Evolutionary conservation across 2,888 invertebrate genomes (phyloP), one percentile per base, ranked within the genome.

Genomic region (Agonopterix alstromeriana): DNA sequence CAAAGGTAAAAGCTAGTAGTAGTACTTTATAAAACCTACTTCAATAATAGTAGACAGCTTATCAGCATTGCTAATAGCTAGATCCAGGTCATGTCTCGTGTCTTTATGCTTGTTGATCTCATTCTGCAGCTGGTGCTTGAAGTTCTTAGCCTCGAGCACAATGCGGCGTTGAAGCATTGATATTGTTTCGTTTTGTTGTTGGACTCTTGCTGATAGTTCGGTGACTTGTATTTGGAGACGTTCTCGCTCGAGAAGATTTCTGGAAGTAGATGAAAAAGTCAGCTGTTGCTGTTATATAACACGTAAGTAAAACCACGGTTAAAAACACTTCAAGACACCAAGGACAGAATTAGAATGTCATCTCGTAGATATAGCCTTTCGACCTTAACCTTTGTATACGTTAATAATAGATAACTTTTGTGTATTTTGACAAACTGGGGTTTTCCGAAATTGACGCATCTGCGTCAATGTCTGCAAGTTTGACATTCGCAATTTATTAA

Each of bases 41-140:
- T 92, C 92, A 57, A 91, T 79, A 43, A 92, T 82, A 55, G 89
- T 87, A 48, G 91, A 91, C 1, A 93, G 71, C 56, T 88, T 90
- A 55, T 91, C 91, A 47, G 93, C 90, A 68, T 93, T 93, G 8
- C 70, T 84, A 47, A 92, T 82, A 2, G 92, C 91, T 42, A 91
- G 85, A 49, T 92, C 90, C 43, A 95, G 79, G 53, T 94, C 92
- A 42, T 91, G 90, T 56, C 94, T 90, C 1, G 93, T 91, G 60
- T 93, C 93, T 56, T 92, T 94, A 53, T 93, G 92, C 58, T 93
- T 94, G 47, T 88, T 87, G 47, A 93, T 90, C 73, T 95, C 95
- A 0, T 75, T 71, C 53, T 92, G 91, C 10, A 95, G 72, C 67
- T 94, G 93, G 57, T 94, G 93, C 50, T 91, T 93, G 57, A 91